phyloP scores from a whole-genome alignment of 2,113 vertebrate genomes.

The Microcebus tavaratra region DNA sequence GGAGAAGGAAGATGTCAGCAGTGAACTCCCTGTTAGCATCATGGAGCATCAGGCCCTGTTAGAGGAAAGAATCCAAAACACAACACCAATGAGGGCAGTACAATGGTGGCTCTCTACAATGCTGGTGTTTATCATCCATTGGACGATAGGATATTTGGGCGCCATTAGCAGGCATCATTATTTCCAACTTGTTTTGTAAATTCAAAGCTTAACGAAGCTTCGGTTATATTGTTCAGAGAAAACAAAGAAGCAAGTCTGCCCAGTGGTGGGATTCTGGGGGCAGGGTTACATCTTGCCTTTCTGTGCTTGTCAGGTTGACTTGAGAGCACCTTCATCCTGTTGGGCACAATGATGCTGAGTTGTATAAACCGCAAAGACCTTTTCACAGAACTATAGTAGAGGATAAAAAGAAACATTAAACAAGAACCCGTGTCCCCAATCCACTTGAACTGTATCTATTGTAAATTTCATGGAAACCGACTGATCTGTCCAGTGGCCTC shows the following conservation, averaged over 20 bases:
- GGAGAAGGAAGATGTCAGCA: not conserved
- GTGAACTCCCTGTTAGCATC: not conserved
- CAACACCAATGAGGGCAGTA: too few relatives aligned
- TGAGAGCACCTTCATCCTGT: accelerated
- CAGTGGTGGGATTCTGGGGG: not conserved
- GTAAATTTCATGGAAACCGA: not conserved
- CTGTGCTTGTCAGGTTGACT: not conserved
- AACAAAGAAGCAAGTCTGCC: not conserved
- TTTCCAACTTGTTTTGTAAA: not conserved
- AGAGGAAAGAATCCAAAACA: not conserved
- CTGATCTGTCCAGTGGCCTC: not conserved
- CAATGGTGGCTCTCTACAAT: not conserved
- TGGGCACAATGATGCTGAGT: not conserved
- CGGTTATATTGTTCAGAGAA: not conserved
- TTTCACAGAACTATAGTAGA: not conserved
- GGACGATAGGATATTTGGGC: not conserved
- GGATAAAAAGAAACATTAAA: not conserved
- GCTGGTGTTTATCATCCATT: not conserved
- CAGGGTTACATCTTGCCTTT: not conserved
- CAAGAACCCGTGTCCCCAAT: not conserved
- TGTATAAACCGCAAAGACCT: not conserved
- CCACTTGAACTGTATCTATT: not conserved
- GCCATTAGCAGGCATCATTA: not conserved
- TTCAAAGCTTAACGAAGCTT: not conserved
- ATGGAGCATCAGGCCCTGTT: not conserved